Evolutionary conservation across 2,888 invertebrate species (phyloP), one percentile per base, ranked within the genome.

Genomic region (Melinaea marsaeus): DNA sequence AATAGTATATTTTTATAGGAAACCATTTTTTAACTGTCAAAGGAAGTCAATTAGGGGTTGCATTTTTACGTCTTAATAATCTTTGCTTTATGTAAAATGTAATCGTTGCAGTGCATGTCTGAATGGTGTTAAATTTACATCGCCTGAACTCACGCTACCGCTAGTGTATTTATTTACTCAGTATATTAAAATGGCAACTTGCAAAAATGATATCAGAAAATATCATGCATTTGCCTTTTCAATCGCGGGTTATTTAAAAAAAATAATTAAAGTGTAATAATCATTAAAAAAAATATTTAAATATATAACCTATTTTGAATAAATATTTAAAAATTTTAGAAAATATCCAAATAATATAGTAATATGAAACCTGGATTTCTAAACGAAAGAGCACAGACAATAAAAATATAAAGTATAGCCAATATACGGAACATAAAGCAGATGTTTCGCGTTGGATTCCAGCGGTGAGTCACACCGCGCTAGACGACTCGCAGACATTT

Each of bases 401-500:
- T 51, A 51, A 51, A 51, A 51, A 32, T 51, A 32, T 32, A 51
- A 51, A 32, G n/a, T 32, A 51, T 32, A 51, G 48, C 48, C 22
- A 51, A 51, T 51, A 32, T 51, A 51, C 13, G n/a, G 48, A 51
- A 62, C 64, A 64, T 57, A 61, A 64, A 64, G 66, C 66, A 66
- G 62, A 70, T 67, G 71, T 66, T 66, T 77, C 76, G 75, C 78
- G 78, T 74, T 72, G 75, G 80, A 78, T 78, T 77, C 79, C 81
- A 74, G 75, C 74, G 68, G 70, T 83, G 85, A 84, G 78, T 84
- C 86, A 84, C 74, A 72, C 70, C 69, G 70, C 75, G 75, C 84
- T 85, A 85, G 85, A 85, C 85, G 79, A 74, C 73, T 71, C 75
- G 77, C 85, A 88, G 87, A 88, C 88, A 76, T 81, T 80, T 79